These are phyloP conservation scores for Fratercula arctica DNA, from an alignment of 2,797 vertebrate genomes.

Conservation along the genomic window DNA sequence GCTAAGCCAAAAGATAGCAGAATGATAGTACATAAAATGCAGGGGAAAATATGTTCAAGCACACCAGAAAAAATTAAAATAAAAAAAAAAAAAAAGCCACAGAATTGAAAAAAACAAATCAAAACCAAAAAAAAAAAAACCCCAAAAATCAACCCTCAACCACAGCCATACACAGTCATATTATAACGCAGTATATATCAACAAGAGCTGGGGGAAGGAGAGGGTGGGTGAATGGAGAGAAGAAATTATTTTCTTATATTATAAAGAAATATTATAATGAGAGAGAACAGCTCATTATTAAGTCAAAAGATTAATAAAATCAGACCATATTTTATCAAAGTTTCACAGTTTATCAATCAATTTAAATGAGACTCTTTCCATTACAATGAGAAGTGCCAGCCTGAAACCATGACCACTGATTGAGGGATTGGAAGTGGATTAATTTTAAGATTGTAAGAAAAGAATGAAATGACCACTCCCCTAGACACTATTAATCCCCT, in stretches of 20 bases:
- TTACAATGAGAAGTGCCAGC: conserved; percentile 23
- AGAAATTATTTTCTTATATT: background rate
- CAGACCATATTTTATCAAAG: conserved; percentile 59
- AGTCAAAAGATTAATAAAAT: conserved; percentile 69
- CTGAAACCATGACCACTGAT: conserved; percentile 31
- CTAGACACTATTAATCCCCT: conserved; percentile 28
- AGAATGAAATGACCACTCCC: conserved; percentile 26
- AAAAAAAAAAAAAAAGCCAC: background rate
- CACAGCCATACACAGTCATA: conserved; percentile 26
- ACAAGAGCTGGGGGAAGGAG: background rate
- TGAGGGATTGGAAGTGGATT: conserved; percentile 56
- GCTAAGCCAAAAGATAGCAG: background rate
- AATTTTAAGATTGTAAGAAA: conserved; percentile 47
- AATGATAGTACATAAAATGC: background rate
- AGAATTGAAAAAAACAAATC: background rate
- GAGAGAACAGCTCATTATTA: conserved; percentile 58
- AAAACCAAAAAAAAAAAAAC: background rate
- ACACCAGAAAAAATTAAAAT: background rate
- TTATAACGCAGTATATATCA: conserved; percentile 1
- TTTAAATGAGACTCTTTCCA: conserved; percentile 61
- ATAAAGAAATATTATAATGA: no score
- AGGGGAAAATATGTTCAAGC: background rate
- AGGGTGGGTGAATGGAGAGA: background rate
- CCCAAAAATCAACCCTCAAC: background rate
- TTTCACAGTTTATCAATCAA: conserved; percentile 68